Conservation (phyloP, 2,888 invertebrate species). For the Fabriciana adippe region DNA sequence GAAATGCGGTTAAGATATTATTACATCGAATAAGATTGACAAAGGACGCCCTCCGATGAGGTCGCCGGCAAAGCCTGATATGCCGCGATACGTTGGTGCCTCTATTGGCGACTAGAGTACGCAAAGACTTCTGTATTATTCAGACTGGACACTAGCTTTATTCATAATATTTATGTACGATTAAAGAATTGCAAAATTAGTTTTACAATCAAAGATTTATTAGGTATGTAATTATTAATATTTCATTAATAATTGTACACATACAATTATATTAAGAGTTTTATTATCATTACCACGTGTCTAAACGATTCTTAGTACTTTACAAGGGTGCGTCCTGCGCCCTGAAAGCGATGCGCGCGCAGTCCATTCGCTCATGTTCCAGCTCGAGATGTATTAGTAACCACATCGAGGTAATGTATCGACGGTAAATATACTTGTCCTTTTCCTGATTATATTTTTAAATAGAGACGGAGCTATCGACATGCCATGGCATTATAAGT, state of each 20-base stretch:
- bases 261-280: background rate
- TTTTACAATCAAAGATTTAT: background rate
- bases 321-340: slow-evolving; percentile 72
- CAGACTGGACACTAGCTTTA: slow-evolving; percentile 52
- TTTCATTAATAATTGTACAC: background rate
- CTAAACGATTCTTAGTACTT: slow-evolving; percentile 65
- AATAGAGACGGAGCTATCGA: slow-evolving; percentile 27
- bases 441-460: slow-evolving; percentile 18
- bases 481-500: slow-evolving; percentile 1
- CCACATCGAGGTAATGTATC: slow-evolving; percentile 33
- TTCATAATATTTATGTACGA: background rate
- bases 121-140: slow-evolving; percentile 52
- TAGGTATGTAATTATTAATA: too few species aligned
- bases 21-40: slow-evolving; percentile 33
- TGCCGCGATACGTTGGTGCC: slow-evolving; percentile 69
- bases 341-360: slow-evolving; percentile 77
- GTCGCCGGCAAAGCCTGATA: slow-evolving; percentile 72
- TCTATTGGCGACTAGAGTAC: slow-evolving; percentile 68
- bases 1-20: slow-evolving; percentile 39
- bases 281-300: slow-evolving; percentile 41
- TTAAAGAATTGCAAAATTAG: background rate
- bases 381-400: slow-evolving; percentile 52
- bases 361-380: slow-evolving; percentile 57
- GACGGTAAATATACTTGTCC: slow-evolving; percentile 29
- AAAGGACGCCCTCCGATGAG: slow-evolving; percentile 64